Evolutionary conservation across 2,113 vertebrate genomes (phyloP).

Genomic region (Ameiurus melas): DNA sequence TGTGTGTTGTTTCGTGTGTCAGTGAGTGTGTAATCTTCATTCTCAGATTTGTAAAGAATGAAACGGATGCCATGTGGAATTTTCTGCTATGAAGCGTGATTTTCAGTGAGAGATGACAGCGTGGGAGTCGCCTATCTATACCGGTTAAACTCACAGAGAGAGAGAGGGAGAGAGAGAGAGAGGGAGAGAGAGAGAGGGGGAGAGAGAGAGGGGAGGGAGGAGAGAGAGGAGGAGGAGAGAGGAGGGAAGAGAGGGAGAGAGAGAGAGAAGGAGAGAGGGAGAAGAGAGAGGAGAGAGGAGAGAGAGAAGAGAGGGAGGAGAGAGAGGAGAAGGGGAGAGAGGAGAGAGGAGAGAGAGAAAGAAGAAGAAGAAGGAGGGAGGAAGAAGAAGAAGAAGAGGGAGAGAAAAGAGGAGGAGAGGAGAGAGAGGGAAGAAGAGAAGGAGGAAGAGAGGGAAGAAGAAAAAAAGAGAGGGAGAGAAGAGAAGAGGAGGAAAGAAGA

Average conservation of each 20-base stretch:
- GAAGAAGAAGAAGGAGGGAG: too few species aligned
- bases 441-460: not conserved
- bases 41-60: not conserved
- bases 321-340: accelerated
- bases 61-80: not conserved
- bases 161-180: not conserved
- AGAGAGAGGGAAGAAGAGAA: not conserved
- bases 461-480: too few species aligned
- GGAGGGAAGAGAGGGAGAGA: accelerated
- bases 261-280: not conserved
- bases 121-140: not conserved
- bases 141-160: not conserved
- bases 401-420: too few species aligned
- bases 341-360: not conserved
- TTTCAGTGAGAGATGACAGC: not conserved
- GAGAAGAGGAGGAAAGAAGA: too few species aligned
- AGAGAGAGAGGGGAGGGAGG: not conserved
- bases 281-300: too few species aligned
- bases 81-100: not conserved
- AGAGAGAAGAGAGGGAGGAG: not conserved
- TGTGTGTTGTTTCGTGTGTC: not conserved
- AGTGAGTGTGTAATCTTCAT: not conserved
- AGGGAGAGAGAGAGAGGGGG: too few species aligned
- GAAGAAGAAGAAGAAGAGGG: too few species aligned
- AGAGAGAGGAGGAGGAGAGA: too few species aligned